These are phyloP conservation scores for Hippocampus comes DNA, from an alignment of 2,113 vertebrate genomes.

Conservation along the genomic window DNA sequence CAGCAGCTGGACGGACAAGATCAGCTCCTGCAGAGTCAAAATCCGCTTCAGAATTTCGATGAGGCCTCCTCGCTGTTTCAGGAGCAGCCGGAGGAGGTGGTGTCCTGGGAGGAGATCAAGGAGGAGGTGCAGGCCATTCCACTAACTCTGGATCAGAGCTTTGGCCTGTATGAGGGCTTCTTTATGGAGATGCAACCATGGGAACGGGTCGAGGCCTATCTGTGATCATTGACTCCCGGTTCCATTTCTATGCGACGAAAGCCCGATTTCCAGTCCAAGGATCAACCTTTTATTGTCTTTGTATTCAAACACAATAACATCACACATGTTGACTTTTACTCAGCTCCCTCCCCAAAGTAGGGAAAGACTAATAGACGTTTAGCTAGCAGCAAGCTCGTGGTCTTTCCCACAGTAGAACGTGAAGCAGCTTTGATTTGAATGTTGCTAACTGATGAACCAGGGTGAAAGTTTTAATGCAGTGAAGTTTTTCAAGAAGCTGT, in stretches of 20 bases:
- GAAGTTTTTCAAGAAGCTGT: slow-evolving; percentile 1
- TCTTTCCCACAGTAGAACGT: slow-evolving; percentile 10
- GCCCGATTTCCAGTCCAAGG: slow-evolving; percentile 17
- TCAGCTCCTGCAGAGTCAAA: slow-evolving; percentile 59
- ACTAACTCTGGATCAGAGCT: slow-evolving; percentile 71
- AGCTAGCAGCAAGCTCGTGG: slow-evolving; percentile 4
- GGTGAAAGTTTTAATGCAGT: slow-evolving; percentile 11
- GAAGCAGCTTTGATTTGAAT: slow-evolving; percentile 4
- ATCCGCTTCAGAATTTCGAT: slow-evolving; percentile 63
- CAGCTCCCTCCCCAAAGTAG: neutral
- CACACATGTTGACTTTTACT: slow-evolving; percentile 9
- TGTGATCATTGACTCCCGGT: slow-evolving; percentile 62
- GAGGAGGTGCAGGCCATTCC: slow-evolving; percentile 68
- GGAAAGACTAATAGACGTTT: neutral
- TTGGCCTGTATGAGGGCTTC: slow-evolving; percentile 74
- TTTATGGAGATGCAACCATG: slow-evolving; percentile 77
- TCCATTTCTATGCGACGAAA: slow-evolving; percentile 11
- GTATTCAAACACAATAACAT: neutral
- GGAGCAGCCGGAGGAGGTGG: slow-evolving; percentile 56
- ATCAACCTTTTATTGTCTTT: slow-evolving; percentile 5
- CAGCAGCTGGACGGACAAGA: slow-evolving; percentile 60
- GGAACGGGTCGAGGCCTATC: slow-evolving; percentile 71
- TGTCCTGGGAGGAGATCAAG: slow-evolving; percentile 77
- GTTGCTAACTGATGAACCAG: slow-evolving; percentile 24
- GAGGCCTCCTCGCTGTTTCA: slow-evolving; percentile 66